Evolutionary conservation across 2,888 invertebrate species (phyloP), one percentile per base, ranked within the genome.

Genomic region (Piscicola geometra): DNA sequence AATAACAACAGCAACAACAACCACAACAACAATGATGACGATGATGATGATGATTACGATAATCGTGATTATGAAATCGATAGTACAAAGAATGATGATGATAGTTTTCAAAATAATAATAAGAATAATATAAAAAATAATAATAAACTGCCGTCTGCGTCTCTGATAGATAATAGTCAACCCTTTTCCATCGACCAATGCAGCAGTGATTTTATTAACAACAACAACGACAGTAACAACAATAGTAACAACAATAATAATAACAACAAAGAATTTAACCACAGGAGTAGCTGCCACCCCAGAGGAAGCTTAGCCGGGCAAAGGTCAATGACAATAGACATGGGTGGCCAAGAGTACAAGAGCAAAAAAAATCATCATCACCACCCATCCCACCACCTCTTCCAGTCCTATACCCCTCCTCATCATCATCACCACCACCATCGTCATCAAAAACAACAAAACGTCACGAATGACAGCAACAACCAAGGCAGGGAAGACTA

Each of bases 391-490:
- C 60, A 18, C n/a, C 60, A 56, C 25, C 60, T 56, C 25, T n/a
- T 18, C 25, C 60, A 56, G 9, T 41, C 41, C 41, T 41, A 41
- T 41, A 41, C 41, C 41, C 41, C 41, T 41, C 15, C 41, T 56
- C 60, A 56, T 56, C n/a, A 56, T 56, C 60, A 18, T 56, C 60
- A 56, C n/a, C 60, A 25, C n/a, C 60, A 56, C 25, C 60, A 56
- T 15, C 60, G n/a, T 47, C 50, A 47, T 15, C 60, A 25, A 3
- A 18, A 56, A 25, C 5, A 56, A 25, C 60, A 25, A 25, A 56
- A 56, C n/a, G 60, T 15, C 60, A 5, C 60, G 5, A 56, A 3
- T 25, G 25, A 25, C 25, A 18, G 5, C 60, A 25, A 56, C 25
- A 25, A 56, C 5, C 15, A 56, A 3, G 25, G 25, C 5, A 56